Conservation (phyloP, 2,888 invertebrate species). For the Napeogenes sylphis region DNA sequence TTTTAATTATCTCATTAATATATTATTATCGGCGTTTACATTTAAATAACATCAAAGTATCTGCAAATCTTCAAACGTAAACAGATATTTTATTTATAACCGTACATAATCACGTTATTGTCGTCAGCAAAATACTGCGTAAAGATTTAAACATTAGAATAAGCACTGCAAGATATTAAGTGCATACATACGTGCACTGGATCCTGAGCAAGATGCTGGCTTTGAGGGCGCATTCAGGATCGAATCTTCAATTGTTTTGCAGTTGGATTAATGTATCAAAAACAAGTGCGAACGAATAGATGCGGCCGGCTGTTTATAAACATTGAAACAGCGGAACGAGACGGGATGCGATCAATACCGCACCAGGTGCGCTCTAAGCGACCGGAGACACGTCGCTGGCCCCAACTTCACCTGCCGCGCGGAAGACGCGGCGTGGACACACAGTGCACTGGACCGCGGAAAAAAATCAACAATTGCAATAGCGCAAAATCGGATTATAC, state of each 20-base stretch:
- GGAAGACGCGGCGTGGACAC: slow-evolving; percentile 44
- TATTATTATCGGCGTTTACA: background rate
- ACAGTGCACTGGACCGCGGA: slow-evolving; percentile 47
- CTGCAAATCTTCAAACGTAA: slow-evolving; percentile 40
- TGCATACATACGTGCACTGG: slow-evolving; percentile 63
- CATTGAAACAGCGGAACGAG: slow-evolving; percentile 58
- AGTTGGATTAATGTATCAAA: slow-evolving; percentile 54
- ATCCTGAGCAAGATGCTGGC: slow-evolving; percentile 46
- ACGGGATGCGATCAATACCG: slow-evolving; percentile 62
- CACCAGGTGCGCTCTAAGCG: slow-evolving; percentile 46
- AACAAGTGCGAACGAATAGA: slow-evolving; percentile 60
- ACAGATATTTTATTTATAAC: slow-evolving; percentile 32
- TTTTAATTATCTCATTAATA: slow-evolving; percentile 2
- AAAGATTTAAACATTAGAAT: slow-evolving; percentile 31
- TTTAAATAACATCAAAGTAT: slow-evolving; percentile 26
- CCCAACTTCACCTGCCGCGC: slow-evolving; percentile 60
- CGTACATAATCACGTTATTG: slow-evolving; percentile 35
- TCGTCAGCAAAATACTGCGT: slow-evolving; percentile 40
- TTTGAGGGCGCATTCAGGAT: slow-evolving; percentile 51
- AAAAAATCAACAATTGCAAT: slow-evolving; percentile 43
- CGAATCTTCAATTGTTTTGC: slow-evolving; percentile 46
- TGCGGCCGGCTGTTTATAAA: slow-evolving; percentile 75
- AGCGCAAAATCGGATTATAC: slow-evolving; percentile 41
- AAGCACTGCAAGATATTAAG: slow-evolving; percentile 43
- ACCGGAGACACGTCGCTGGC: slow-evolving; percentile 52